Percentiles rank a stretch among this genome's conserved stretches.
Evolutionary conservation across 2,113 vertebrate species (phyloP).

Genomic region (Cyanoramphus novaezelandiae): DNA sequence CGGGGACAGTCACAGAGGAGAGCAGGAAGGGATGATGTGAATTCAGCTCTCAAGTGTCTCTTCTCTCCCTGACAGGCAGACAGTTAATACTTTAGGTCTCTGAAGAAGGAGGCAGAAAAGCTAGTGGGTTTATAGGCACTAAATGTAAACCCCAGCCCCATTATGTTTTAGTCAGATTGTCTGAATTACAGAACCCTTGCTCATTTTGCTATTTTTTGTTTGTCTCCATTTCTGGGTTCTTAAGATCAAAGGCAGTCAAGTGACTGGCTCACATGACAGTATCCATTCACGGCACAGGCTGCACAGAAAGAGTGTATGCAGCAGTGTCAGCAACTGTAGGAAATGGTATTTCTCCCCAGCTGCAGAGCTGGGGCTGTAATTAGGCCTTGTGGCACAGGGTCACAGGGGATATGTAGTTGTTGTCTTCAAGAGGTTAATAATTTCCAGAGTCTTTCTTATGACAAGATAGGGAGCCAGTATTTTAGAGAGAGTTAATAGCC

Average conservation of each 20-base stretch:
- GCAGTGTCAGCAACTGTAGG: neutral
- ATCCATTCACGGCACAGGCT: neutral
- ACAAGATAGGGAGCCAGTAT: neutral
- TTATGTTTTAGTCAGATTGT: neutral
- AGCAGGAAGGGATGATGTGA: neutral
- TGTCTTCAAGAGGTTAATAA: conserved; percentile 5
- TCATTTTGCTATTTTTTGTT: neutral
- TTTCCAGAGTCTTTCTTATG: neutral
- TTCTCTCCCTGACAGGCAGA: neutral
- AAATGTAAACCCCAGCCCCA: neutral
- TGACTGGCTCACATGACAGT: neutral
- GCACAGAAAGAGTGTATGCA: neutral
- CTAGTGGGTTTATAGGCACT: neutral
- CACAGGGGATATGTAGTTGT: neutral
- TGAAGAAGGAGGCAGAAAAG: neutral
- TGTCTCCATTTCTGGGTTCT: neutral
- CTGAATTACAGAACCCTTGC: neutral
- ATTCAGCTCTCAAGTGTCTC: neutral
- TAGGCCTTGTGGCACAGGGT: neutral
- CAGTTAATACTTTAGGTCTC: neutral
- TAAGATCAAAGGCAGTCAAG: neutral
- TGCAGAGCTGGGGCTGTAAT: neutral
- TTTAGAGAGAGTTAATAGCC: neutral
- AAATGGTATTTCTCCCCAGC: neutral
- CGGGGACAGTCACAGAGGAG: neutral